Base-by-base conservation (phyloP, 2,888 invertebrate genomes). In the Orthonychiurus folsomi region DNA sequence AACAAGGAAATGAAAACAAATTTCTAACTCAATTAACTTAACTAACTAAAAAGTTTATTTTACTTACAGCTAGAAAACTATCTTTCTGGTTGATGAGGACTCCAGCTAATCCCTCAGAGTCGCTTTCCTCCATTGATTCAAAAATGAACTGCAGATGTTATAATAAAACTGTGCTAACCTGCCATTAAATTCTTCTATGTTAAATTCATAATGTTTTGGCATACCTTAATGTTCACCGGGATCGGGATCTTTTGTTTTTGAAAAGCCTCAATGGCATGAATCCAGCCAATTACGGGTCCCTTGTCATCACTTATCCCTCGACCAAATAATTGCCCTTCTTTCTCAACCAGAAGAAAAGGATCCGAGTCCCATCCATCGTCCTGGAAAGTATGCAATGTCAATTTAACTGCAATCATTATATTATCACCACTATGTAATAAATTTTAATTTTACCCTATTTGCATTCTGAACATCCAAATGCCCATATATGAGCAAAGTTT, bases 401-500 rank as follows among this genome's bases (percentile, higher is more conserved):
- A 69, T 56, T 48, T 21, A 59, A 24, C 50, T 50, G 26, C 21
- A 20, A 50, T 5, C n/a, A 26, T 24, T 15, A 56, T 23, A 57
- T 57, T 50, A 21, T 37, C 50, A 2, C n/a, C 18, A 18, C 18
- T 2, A 57, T 28, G 23, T n/a, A 1, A 18, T 12, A 20, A 53
- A 20, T 53, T 53, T 12, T 20, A 20, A 58, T 58, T 63, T 56
- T 63, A 78, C 79, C 76, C 85, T 86, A 27, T 86, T 77, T 0
- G 97, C 97, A 15, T 97, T 97, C 77, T 97, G 97, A 0, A 99
- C 97, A 81, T 99, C 97, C 75, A 99, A 83, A 79, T 99, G 97
- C 0, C 97, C 97, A 78, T 99, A 99, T 62, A 99, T 81, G 63
- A 91, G 85, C 53, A 97, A 85, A 3, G 96, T 99, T 76, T 92